Conservation (phyloP, 2,797 vertebrate species). For the Tadarida brasiliensis region DNA sequence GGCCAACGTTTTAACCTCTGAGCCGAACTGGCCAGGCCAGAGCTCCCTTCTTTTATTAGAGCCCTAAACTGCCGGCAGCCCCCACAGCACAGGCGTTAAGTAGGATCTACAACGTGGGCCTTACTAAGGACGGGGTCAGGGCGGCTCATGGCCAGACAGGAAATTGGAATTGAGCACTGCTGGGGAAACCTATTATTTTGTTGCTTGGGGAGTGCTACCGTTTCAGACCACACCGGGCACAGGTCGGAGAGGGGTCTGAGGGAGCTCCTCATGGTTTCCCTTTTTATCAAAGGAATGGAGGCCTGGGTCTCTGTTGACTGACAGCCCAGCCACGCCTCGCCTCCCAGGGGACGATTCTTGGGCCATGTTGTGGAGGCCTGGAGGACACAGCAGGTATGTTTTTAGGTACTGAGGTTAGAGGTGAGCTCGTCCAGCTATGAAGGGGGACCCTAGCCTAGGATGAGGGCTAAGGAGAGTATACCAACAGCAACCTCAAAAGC, state of each 20-base stretch:
- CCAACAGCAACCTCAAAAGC: not conserved
- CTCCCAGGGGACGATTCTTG: not conserved
- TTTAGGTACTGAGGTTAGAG: not conserved
- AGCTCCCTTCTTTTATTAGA: not conserved
- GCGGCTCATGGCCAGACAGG: slow-evolving; percentile 17
- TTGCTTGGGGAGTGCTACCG: not conserved
- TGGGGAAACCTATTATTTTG: not conserved
- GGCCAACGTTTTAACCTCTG: too few relatives aligned
- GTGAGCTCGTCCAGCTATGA: not conserved
- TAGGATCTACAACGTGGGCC: not conserved
- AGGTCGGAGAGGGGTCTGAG: not conserved
- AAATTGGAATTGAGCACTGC: slow-evolving; percentile 40
- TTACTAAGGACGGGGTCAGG: not conserved
- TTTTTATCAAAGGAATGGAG: not conserved
- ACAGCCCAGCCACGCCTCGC: not conserved
- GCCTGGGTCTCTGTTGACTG: not conserved
- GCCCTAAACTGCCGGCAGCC: not conserved
- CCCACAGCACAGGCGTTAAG: not conserved
- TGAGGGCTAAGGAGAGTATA: not conserved
- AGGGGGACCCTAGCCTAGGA: not conserved
- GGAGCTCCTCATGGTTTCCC: not conserved
- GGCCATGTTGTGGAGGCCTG: not conserved
- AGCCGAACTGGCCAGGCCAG: not conserved
- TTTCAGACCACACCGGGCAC: not conserved
- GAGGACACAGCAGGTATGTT: rapidly evolving